These are phyloP conservation scores for Plestiodon gilberti DNA, from an alignment of 2,113 vertebrate species.

Conservation along the genomic window DNA sequence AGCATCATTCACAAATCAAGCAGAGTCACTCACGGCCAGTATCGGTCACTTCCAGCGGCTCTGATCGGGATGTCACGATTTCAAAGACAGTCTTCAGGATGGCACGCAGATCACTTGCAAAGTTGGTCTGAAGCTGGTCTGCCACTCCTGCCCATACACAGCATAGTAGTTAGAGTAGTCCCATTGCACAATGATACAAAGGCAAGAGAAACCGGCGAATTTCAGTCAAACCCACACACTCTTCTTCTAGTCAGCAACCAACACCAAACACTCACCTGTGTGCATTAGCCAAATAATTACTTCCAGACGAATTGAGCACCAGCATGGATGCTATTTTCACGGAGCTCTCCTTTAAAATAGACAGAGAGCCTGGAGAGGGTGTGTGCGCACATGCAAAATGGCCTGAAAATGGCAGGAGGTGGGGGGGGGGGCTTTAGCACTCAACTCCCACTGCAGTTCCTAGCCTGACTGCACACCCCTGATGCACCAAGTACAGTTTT, in stretches of 20 bases:
- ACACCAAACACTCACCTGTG: too few species aligned
- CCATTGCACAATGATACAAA: not conserved
- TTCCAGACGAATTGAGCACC: not conserved
- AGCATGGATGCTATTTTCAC: not conserved
- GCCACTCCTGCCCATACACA: slow-evolving; percentile 69
- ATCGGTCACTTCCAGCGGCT: not conserved
- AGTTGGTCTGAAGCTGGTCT: slow-evolving; percentile 81
- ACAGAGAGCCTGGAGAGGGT: not conserved
- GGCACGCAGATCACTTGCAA: slow-evolving; percentile 75
- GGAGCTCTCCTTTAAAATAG: not conserved
- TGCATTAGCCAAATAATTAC: not conserved
- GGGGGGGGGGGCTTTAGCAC: too few species aligned
- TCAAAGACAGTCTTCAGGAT: slow-evolving; percentile 79
- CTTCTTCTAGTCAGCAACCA: too few species aligned
- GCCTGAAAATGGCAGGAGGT: too few species aligned
- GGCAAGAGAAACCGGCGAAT: not conserved
- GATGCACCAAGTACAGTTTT: too few species aligned
- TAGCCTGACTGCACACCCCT: too few species aligned
- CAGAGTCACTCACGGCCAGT: slow-evolving; percentile 57
- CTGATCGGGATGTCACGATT: slow-evolving; percentile 48
- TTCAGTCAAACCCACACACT: not conserved
- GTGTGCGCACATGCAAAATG: too few species aligned
- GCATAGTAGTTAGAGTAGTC: not conserved
- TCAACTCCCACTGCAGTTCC: too few species aligned
- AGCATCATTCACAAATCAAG: not conserved